These are phyloP conservation scores for Alviniconcha strummeri DNA, from an alignment of 2,888 invertebrate species.

Conservation along the genomic window DNA sequence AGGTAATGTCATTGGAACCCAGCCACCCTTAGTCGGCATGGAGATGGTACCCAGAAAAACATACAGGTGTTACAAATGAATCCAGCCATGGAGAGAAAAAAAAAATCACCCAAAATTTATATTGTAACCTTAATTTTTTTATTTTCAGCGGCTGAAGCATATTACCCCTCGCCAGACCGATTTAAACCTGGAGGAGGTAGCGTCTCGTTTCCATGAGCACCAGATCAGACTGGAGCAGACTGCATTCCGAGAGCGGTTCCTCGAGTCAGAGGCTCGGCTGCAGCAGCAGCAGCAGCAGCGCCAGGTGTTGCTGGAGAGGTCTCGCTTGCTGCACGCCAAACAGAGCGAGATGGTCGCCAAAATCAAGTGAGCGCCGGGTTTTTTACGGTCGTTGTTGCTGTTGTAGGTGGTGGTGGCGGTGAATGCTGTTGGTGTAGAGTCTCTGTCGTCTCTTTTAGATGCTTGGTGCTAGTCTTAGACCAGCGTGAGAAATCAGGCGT, in stretches of 20 bases:
- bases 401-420: too few relatives aligned
- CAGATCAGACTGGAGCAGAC: slow-evolving; percentile 69
- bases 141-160: slow-evolving; percentile 68
- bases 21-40: too few relatives aligned
- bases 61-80: too few relatives aligned
- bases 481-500: too few relatives aligned
- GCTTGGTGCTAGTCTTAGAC: too few relatives aligned
- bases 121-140: too few relatives aligned
- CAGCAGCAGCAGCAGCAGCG: slow-evolving; percentile 65
- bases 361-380: slow-evolving; percentile 69
- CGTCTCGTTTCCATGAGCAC: slow-evolving; percentile 68
- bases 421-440: not conserved
- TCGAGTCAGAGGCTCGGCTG: slow-evolving; percentile 64
- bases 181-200: slow-evolving; percentile 67
- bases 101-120: too few relatives aligned
- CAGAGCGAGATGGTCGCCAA: slow-evolving; percentile 72
- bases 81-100: too few relatives aligned
- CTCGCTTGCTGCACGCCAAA: slow-evolving; percentile 60
- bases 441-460: too few relatives aligned
- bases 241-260: slow-evolving; percentile 68
- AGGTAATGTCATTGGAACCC: too few relatives aligned
- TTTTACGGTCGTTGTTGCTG: slow-evolving; percentile 9
- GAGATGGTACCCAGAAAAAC: too few relatives aligned
- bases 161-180: slow-evolving; percentile 72
- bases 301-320: slow-evolving; percentile 61